phyloP scores from a whole-genome alignment of 1,140 invertebrate species.

The Thrips palmi region DNA sequence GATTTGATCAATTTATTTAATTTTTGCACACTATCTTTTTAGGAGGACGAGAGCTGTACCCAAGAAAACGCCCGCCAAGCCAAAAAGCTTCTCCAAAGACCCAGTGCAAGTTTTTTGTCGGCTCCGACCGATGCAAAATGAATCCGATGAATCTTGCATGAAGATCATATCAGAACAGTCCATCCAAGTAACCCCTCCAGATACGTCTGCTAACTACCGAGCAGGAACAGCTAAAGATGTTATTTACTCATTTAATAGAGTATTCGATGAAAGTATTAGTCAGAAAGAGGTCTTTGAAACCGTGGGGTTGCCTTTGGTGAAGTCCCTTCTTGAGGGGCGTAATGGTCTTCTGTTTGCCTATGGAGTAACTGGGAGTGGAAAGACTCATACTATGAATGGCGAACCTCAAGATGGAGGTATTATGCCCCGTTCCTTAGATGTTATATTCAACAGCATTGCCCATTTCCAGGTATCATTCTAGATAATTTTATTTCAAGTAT shows the following conservation, averaged over 20 bases:
- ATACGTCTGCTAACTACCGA: conserved; percentile 39
- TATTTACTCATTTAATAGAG: conserved; percentile 59
- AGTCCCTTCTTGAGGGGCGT: conserved; percentile 56
- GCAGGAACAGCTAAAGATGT: conserved; percentile 41
- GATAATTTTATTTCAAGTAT: conserved; percentile 28
- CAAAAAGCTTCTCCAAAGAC: too few relatives aligned
- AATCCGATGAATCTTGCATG: conserved; percentile 32
- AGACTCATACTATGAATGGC: conserved; percentile 89
- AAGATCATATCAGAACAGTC: conserved; percentile 48
- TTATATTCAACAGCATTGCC: conserved; percentile 78
- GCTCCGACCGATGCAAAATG: conserved; percentile 13
- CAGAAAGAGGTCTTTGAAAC: conserved; percentile 76
- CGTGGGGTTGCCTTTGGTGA: conserved; percentile 72
- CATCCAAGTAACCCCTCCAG: conserved; percentile 44
- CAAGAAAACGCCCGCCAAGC: too few relatives aligned
- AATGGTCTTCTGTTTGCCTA: conserved; percentile 90
- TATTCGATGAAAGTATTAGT: conserved; percentile 57
- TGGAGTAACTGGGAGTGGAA: conserved; percentile 90
- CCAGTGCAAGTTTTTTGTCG: conserved; percentile 17
- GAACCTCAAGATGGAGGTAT: conserved; percentile 36
- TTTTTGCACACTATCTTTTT: too few relatives aligned
- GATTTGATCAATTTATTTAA: too few relatives aligned
- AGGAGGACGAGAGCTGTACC: too few relatives aligned
- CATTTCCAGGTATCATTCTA: too few relatives aligned
- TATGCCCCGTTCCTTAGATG: conserved; percentile 61